phyloP scores from a whole-genome alignment of 2,113 vertebrate species.

The Myocastor coypus region DNA sequence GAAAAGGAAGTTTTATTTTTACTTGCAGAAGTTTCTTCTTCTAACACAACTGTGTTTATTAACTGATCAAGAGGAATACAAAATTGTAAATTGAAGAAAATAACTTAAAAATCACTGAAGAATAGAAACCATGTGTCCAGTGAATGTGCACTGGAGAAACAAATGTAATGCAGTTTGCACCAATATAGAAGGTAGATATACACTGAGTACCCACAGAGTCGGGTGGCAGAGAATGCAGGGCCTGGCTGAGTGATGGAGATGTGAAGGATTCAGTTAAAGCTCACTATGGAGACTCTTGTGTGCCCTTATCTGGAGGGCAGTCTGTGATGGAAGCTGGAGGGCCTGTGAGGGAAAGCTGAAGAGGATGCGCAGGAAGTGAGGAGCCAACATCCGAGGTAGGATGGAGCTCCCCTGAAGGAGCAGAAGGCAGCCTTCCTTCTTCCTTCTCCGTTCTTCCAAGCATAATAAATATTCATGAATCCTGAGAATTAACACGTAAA shows the following conservation, averaged over 20 bases:
- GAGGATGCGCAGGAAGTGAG: neutral
- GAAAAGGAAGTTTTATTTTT: neutral
- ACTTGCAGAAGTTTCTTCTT: neutral
- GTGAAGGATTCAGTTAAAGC: neutral
- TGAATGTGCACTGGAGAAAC: neutral
- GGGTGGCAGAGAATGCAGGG: neutral
- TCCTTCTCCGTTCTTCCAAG: neutral
- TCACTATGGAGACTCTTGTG: neutral
- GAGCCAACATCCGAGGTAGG: neutral
- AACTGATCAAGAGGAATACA: neutral
- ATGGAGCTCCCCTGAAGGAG: neutral
- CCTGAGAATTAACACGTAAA: neutral
- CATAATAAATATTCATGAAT: too few relatives aligned
- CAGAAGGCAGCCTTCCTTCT: neutral
- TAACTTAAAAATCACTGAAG: neutral
- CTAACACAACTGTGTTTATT: neutral
- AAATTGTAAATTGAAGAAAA: neutral
- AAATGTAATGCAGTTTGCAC: neutral
- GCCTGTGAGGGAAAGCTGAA: neutral
- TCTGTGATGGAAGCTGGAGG: neutral
- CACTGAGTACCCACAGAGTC: neutral
- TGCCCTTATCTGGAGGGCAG: neutral
- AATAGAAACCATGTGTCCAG: neutral
- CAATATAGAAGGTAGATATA: neutral
- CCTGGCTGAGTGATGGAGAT: neutral